Conservation (phyloP, 2,113 vertebrate genomes). For the Puma concolor region DNA sequence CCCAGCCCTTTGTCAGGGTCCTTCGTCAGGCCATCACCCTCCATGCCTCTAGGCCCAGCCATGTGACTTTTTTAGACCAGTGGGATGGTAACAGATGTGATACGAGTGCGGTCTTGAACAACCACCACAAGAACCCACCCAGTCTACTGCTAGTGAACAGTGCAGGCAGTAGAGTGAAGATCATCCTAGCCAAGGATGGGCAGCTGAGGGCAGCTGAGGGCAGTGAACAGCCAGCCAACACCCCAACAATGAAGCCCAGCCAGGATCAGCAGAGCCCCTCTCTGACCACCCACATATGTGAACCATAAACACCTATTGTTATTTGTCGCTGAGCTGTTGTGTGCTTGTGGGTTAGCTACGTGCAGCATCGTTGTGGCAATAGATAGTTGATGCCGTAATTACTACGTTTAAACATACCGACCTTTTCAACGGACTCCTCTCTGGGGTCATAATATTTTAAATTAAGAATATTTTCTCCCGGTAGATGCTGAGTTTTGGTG, state of each 20-base stretch:
- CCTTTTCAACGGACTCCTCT: neutral
- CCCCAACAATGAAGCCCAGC: neutral
- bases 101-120: no score
- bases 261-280: neutral
- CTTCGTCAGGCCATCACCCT: neutral
- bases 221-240: neutral
- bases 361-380: neutral
- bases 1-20: neutral
- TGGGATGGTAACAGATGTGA: neutral
- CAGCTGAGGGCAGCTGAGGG: no score
- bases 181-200: neutral
- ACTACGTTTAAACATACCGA: neutral
- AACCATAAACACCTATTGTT: neutral
- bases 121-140: neutral
- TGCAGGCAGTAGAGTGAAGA: neutral
- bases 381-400: neutral
- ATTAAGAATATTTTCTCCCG: neutral
- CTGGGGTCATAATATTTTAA: neutral
- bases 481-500: neutral
- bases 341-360: neutral
- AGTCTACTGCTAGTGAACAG: neutral
- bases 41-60: neutral
- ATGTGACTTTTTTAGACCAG: neutral
- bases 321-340: neutral
- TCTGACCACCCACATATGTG: neutral